These are phyloP conservation scores for Colletes collaris DNA, from an alignment of 2,888 invertebrate species.

Conservation along the genomic window DNA sequence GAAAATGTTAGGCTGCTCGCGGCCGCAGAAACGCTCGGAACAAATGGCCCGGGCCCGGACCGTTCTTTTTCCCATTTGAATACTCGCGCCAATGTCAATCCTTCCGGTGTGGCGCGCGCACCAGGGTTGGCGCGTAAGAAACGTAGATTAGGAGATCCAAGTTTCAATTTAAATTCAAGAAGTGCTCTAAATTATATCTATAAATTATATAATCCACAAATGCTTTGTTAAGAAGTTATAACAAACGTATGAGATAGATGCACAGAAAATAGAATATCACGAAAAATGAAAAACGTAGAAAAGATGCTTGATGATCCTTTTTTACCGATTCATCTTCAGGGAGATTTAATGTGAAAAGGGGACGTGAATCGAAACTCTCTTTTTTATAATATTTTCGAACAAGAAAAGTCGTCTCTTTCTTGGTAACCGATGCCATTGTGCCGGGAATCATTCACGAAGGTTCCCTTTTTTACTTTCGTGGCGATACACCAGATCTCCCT, in stretches of 20 bases:
- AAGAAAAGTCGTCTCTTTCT: background rate
- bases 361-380: conserved; percentile 2
- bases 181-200: no score
- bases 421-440: background rate
- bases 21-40: background rate
- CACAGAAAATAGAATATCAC: background rate
- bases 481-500: conserved; percentile 14
- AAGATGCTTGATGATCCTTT: background rate
- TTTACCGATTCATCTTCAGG: background rate
- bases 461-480: background rate
- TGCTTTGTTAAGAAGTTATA: no score
- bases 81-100: background rate
- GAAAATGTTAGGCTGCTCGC: background rate
- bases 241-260: no score
- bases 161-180: no score
- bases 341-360: background rate
- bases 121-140: no score
- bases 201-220: no score
- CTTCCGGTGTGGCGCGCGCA: background rate
- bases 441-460: background rate
- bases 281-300: background rate
- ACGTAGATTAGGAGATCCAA: no score
- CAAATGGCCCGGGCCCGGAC: conserved; percentile 9
- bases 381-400: background rate
- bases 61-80: background rate